phyloP scores from a whole-genome alignment of 2,797 vertebrate genomes.

The Anisognathus igniventris region DNA sequence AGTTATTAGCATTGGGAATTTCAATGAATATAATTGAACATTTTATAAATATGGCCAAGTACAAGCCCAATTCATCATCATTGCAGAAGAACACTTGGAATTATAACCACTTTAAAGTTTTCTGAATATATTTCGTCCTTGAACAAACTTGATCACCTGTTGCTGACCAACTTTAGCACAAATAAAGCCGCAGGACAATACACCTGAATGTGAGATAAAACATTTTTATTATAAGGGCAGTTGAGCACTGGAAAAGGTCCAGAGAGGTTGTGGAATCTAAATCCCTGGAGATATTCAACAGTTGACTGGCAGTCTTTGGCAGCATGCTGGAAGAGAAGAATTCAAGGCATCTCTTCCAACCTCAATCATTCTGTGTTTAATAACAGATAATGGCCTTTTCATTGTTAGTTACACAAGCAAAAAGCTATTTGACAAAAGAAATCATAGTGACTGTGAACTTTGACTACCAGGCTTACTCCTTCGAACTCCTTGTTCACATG shows the following conservation, averaged over 20 bases:
- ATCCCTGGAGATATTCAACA: not conserved
- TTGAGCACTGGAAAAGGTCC: not conserved
- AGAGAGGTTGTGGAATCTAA: not conserved
- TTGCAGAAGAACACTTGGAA: not conserved
- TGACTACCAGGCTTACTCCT: not conserved
- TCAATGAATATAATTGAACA: not conserved
- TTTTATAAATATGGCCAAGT: not conserved
- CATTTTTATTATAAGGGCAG: rapidly evolving
- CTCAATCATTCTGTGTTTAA: not conserved
- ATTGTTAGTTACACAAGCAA: not conserved
- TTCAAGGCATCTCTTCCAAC: not conserved
- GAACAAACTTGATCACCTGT: not conserved
- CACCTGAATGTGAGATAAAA: not conserved
- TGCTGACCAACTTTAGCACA: not conserved
- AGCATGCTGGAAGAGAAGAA: not conserved
- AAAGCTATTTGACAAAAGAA: not conserved
- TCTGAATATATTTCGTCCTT: not conserved
- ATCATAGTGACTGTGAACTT: not conserved
- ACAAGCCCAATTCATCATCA: not conserved
- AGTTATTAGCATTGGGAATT: not conserved
- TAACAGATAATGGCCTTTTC: not conserved
- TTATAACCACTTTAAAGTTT: not conserved
- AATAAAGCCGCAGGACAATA: not conserved
- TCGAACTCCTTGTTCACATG: not conserved
- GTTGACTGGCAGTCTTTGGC: not conserved